These are phyloP conservation scores for Pammene aurita DNA, from an alignment of 2,888 invertebrate genomes.

Conservation along the genomic window DNA sequence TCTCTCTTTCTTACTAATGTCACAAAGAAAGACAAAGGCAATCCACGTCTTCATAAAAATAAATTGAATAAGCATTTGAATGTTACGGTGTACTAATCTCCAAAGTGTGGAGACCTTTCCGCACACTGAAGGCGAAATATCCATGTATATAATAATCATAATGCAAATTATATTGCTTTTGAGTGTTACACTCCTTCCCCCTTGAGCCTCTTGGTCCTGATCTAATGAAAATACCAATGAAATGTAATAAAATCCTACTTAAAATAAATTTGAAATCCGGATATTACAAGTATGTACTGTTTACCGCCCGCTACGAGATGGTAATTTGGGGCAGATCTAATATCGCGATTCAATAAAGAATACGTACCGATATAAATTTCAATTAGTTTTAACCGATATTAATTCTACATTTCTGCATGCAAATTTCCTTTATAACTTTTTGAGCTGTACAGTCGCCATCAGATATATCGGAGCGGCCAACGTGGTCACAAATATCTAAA, in stretches of 20 bases:
- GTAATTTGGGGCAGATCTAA: not conserved
- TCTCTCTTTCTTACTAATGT: constrained; percentile 2
- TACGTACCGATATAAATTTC: not conserved
- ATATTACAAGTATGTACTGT: not conserved
- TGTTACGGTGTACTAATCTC: not conserved
- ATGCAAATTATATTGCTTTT: constrained; percentile 38
- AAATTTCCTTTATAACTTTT: too few relatives aligned
- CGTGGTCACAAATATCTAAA: too few relatives aligned
- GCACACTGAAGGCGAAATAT: constrained; percentile 26
- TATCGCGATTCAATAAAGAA: not conserved
- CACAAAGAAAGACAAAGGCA: constrained; percentile 9
- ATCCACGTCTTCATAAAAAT: not conserved
- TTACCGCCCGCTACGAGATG: not conserved
- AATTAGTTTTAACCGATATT: too few relatives aligned
- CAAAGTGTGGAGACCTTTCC: constrained; percentile 24
- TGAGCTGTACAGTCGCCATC: too few relatives aligned
- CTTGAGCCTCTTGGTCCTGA: constrained; percentile 25
- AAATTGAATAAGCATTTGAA: constrained; percentile 1
- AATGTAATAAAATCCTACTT: constrained; percentile 12
- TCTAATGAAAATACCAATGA: not conserved
- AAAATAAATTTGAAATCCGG: not conserved
- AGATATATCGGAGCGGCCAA: too few relatives aligned
- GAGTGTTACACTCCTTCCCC: constrained; percentile 30
- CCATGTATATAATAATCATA: constrained; percentile 36
- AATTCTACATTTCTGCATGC: too few relatives aligned